Evolutionary conservation across 2,797 vertebrate genomes (phyloP).

Genomic region (Sitta carolinensis): DNA sequence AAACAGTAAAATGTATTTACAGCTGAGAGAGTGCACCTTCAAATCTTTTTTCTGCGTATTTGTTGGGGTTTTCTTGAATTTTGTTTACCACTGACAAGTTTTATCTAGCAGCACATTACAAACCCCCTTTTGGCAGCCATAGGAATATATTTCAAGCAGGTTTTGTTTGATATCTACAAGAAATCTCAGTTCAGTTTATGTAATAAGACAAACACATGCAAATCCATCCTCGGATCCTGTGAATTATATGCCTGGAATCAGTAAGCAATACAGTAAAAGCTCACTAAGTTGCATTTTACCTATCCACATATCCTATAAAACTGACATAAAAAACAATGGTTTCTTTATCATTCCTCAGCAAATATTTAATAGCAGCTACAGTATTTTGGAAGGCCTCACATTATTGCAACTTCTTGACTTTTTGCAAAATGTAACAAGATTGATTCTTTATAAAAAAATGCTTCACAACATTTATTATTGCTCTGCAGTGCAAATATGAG

Average conservation of each 20-base stretch:
- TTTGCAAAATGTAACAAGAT: slow-evolving; percentile 15
- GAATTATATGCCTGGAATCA: slow-evolving; percentile 37
- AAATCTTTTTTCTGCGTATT: neutral
- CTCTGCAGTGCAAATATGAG: slow-evolving; percentile 28
- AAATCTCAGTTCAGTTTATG: slow-evolving; percentile 46
- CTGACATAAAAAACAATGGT: slow-evolving; percentile 26
- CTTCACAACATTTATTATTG: slow-evolving; percentile 8
- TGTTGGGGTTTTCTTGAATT: neutral
- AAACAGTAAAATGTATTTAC: neutral
- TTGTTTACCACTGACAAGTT: slow-evolving; percentile 4
- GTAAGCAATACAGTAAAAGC: slow-evolving; percentile 39
- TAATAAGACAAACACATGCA: slow-evolving; percentile 57
- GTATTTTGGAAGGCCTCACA: neutral
- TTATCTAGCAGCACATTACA: neutral
- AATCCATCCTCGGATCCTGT: slow-evolving; percentile 11
- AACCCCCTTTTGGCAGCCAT: neutral
- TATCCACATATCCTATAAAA: slow-evolving; percentile 15
- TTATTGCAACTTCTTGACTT: slow-evolving; percentile 38
- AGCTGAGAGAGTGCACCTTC: neutral
- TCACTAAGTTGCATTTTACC: slow-evolving; percentile 37
- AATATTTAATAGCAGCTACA: slow-evolving; percentile 27
- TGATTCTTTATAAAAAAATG: slow-evolving; percentile 1
- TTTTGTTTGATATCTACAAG: slow-evolving; percentile 60
- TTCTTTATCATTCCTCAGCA: slow-evolving; percentile 3
- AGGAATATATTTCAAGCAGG: slow-evolving; percentile 15